Conservation (phyloP, 2,797 vertebrate genomes). For the Lagorchestes hirsutus region DNA sequence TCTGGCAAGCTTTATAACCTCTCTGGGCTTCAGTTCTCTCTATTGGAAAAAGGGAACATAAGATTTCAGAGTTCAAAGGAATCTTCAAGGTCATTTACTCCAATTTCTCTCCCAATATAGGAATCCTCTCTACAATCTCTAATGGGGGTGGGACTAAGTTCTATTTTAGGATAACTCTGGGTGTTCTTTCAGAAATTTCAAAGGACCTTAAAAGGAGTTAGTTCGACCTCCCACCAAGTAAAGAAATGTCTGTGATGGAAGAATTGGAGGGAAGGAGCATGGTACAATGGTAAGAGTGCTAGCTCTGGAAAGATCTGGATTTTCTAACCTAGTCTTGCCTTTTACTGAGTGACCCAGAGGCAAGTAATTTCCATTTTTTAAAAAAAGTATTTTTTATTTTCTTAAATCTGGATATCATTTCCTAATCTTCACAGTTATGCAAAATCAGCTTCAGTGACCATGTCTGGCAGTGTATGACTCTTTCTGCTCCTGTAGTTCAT, state of each 20-base stretch:
- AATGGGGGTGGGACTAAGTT: neutral
- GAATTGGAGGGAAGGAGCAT: neutral
- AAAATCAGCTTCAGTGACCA: neutral
- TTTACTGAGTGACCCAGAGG: neutral
- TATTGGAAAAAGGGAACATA: neutral
- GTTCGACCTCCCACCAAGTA: neutral
- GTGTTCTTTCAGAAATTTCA: neutral
- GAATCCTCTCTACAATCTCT: neutral
- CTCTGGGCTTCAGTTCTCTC: neutral
- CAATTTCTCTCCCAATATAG: neutral
- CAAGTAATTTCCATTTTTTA: neutral
- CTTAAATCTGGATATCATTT: neutral
- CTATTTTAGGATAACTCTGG: neutral
- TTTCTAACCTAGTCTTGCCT: neutral
- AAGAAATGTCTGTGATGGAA: neutral
- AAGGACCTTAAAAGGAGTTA: neutral
- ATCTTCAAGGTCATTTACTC: neutral
- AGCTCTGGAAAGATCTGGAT: neutral
- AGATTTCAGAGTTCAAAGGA: neutral
- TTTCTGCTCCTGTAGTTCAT: neutral
- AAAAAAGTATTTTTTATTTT: neutral
- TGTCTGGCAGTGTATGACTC: neutral
- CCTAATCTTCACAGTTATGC: neutral
- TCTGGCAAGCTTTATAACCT: neutral
- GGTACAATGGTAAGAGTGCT: neutral